Evolutionary conservation across 2,797 vertebrate species (phyloP).

Genomic region (Fratercula arctica): DNA sequence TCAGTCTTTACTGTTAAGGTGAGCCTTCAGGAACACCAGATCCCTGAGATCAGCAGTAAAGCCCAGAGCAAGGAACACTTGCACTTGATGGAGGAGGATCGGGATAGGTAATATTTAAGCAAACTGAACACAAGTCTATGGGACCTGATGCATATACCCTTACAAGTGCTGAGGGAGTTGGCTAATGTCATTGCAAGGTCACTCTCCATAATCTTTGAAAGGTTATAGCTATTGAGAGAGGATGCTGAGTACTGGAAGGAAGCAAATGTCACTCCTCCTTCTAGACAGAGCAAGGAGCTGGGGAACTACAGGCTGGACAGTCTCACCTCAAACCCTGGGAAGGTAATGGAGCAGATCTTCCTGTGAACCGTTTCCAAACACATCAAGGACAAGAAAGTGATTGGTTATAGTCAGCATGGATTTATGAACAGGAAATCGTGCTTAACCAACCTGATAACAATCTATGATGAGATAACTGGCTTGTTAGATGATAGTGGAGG

Average conservation of each 20-base stretch:
- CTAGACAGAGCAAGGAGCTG: neutral
- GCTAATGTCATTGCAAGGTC: neutral
- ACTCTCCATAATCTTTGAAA: neutral
- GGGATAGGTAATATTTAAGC: neutral
- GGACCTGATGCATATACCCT: neutral
- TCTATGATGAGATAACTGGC: neutral
- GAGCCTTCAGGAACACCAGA: neutral
- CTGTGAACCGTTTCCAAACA: neutral
- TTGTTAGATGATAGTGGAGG: neutral
- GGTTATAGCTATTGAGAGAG: neutral
- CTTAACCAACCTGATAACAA: neutral
- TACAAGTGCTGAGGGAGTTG: neutral
- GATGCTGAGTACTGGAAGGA: neutral
- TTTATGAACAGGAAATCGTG: neutral
- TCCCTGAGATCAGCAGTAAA: neutral
- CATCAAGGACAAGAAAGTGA: neutral
- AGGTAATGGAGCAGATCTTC: neutral
- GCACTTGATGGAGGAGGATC: fast-evolving
- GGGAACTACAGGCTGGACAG: neutral
- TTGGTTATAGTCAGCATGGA: neutral
- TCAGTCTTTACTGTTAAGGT: neutral
- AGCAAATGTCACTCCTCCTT: neutral
- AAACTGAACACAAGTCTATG: neutral
- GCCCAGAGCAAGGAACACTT: neutral
- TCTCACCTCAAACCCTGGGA: neutral